Evolutionary conservation across 2,113 vertebrate species (phyloP), one percentile per base, ranked within the genome.

Genomic region (Gymnogyps californianus): DNA sequence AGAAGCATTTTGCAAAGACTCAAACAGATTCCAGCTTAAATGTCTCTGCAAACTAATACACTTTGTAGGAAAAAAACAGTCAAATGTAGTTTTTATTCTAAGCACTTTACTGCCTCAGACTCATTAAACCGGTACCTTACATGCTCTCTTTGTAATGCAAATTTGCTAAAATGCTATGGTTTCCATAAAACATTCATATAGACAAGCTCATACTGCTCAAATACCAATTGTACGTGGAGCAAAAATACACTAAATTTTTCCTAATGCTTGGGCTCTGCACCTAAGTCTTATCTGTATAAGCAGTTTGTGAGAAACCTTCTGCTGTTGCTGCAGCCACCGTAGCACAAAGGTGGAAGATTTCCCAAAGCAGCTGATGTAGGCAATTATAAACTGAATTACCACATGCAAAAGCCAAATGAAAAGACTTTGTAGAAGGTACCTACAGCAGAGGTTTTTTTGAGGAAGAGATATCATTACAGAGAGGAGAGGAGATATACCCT

Each of bases 111-210:
- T 66, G 67, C 89, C 74, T 96, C 83, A 92, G 87, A 89, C 81
- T 96, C 89, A 96, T 97, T 96, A 96, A 96, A 84, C 91, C 0
- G 0, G 78, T 95, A 95, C 87, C 84, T 85, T 95, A 94, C 77
- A 90, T 32, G 87, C 46, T 76, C 32, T 79, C 89, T 96, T 96
- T 97, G 91, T 95, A 94, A 96, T 96, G 95, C 81, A 97, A 95
- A 97, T 97, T 91, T 87, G 46, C 88, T 88, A 91, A 94, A 95
- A 94, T 83, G 94, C 81, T 74, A n/a, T 77, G 58, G 42, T 97
- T 93, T 95, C 77, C 78, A 94, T 90, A 93, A 94, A 96, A 96
- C 87, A 87, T 69, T 87, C 84, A 87, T 54, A 87, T 7, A 94
- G 87, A 96, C 77, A 95, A 74, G 67, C 87, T 96, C 84, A 80